These are phyloP conservation scores for Picus viridis DNA, from an alignment of 2,797 vertebrate genomes.

Conservation along the genomic window DNA sequence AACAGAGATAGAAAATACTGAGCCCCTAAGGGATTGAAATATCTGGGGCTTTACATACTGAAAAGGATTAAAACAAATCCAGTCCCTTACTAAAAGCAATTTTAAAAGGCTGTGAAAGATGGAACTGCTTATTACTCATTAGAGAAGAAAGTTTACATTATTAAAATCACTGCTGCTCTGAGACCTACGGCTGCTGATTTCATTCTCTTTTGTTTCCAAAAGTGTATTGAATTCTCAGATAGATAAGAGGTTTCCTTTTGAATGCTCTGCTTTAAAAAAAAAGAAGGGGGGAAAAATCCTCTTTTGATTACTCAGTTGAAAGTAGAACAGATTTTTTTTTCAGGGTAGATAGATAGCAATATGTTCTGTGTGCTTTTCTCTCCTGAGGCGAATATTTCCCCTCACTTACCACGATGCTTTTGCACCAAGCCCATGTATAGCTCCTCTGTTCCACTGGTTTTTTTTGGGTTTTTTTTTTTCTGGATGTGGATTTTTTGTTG, in stretches of 20 bases:
- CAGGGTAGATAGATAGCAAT: background rate
- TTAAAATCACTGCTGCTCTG: slow-evolving; percentile 53
- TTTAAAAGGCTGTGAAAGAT: slow-evolving; percentile 65
- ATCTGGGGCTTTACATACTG: slow-evolving; percentile 73
- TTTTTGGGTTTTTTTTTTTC: background rate
- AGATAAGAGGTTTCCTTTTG: slow-evolving; percentile 38
- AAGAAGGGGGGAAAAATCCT: background rate
- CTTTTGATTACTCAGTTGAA: slow-evolving; percentile 24
- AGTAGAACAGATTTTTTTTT: slow-evolving; percentile 15
- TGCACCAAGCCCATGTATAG: background rate
- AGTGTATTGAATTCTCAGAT: slow-evolving; percentile 1
- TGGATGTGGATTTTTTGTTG: background rate
- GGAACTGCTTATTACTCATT: slow-evolving; percentile 66
- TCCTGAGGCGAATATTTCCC: background rate
- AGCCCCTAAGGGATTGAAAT: slow-evolving; percentile 62
- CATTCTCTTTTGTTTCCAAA: slow-evolving; percentile 58
- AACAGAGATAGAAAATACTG: slow-evolving; percentile 36
- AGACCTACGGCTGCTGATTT: slow-evolving; percentile 32
- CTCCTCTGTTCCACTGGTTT: background rate
- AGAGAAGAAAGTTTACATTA: slow-evolving; percentile 63
- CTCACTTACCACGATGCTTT: background rate
- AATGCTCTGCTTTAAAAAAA: background rate
- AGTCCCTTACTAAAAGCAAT: slow-evolving; percentile 63
- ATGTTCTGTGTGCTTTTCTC: background rate
- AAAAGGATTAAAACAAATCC: slow-evolving; percentile 76